Evolutionary conservation across 64 coral and sea anemone species (phyloP).

Genomic region (Trachythela sp.): DNA sequence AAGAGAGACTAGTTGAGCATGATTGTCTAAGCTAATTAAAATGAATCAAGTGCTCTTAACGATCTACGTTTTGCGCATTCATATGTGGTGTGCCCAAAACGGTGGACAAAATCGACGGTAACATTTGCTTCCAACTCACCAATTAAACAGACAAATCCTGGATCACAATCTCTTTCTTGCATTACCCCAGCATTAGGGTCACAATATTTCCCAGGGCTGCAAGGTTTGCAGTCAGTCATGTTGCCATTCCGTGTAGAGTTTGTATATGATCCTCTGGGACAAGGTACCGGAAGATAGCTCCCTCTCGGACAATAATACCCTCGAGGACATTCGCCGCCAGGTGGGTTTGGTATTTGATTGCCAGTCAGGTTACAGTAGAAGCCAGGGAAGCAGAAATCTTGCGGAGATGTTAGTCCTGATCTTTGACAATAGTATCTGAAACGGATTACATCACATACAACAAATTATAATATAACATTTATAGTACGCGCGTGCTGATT

Average conservation of each 20-base stretch:
- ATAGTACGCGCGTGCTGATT: too few relatives aligned
- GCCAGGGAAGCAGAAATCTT: conserved; percentile 74
- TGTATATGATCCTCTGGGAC: conserved; percentile 87
- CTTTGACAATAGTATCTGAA: conserved; percentile 70
- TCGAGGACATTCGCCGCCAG: conserved; percentile 63
- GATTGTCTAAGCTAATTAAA: too few relatives aligned
- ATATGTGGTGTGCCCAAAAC: too few relatives aligned
- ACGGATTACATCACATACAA: neutral
- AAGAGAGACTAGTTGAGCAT: too few relatives aligned
- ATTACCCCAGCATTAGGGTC: conserved; percentile 69
- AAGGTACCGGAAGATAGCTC: conserved; percentile 69
- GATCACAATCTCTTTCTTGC: conserved; percentile 61
- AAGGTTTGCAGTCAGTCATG: conserved; percentile 76
- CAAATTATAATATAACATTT: too few relatives aligned
- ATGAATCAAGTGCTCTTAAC: too few relatives aligned
- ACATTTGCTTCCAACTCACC: conserved; percentile 40
- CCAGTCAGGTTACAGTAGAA: conserved; percentile 76
- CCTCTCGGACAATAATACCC: conserved; percentile 81
- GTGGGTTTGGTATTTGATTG: conserved; percentile 61
- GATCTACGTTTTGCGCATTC: too few relatives aligned
- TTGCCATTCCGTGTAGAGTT: conserved; percentile 83
- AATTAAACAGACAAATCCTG: conserved; percentile 82
- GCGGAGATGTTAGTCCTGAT: conserved; percentile 60
- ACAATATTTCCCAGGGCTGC: conserved; percentile 92
- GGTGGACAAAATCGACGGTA: too few relatives aligned